Evolutionary conservation across 2,888 invertebrate genomes (phyloP), one percentile per base, ranked within the genome.

Genomic region (Mesorhabditis spiculigera): DNA sequence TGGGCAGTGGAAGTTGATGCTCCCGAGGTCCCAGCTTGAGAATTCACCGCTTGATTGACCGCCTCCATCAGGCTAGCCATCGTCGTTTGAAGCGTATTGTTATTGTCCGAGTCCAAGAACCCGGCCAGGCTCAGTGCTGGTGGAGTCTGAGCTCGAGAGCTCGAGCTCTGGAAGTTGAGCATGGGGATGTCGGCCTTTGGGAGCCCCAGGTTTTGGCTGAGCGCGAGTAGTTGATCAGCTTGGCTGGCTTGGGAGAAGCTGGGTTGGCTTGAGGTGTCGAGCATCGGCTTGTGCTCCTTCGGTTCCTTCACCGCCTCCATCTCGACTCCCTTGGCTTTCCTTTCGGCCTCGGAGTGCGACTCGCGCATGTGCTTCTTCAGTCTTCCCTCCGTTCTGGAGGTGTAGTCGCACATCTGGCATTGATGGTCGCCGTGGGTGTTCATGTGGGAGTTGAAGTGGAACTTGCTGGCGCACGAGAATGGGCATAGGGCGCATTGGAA

Each of bases 361-460:
- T 89, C 89, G 71, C 88, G 86, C 83, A 90, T 86, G 87, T 89
- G 89, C 42, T 89, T 85, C 78, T 89, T 88, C 71, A 90, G 65
- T 28, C 78, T 69, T 65, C 80, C 80, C 68, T 80, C 80, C 0
- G 80, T 80, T 75, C 89, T 86, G 0, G 89, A 89, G 45, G 89
- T 86, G 84, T 89, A 89, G 82, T 89, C 87, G 85, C 90, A 88
- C 84, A 88, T 86, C 45, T 89, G 86, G 84, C 90, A 89, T 77
- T 89, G 87, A 86, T 89, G 86, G 81, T 88, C 87, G 79, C 88
- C 87, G 82, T 90, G 90, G 5, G 86, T 87, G 75, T 88, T 87
- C 86, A 90, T 87, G 83, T 91, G 91, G 44, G 87, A 86, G 71
- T 88, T 87, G 83, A 89, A 89, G 70, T 88, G 88, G 68, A 85